Conservation (phyloP, 64 coral and sea anemone species). For the Stylophora pistillata region DNA sequence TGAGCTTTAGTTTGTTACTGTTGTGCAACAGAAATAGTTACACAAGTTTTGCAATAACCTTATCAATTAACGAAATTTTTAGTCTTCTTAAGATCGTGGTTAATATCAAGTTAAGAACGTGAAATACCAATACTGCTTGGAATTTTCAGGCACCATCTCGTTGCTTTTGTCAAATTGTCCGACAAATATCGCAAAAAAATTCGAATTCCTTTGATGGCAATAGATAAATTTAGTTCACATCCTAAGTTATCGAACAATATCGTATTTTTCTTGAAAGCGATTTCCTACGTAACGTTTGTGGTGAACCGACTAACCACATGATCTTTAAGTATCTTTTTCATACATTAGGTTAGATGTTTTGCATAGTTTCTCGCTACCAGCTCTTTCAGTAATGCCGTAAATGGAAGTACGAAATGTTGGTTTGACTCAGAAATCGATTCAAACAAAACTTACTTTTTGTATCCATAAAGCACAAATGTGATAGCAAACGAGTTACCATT, state of each 20-base stretch:
- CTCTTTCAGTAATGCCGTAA: not conserved
- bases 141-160: slow-evolving; percentile 27
- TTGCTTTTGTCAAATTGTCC: slow-evolving; percentile 24
- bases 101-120: not conserved
- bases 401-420: not conserved
- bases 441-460: not conserved
- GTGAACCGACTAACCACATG: not conserved
- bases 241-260: not conserved
- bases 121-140: not conserved
- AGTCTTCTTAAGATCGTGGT: slow-evolving; percentile 20
- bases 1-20: not conserved
- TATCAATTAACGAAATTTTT: slow-evolving; percentile 43
- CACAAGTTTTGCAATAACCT: slow-evolving; percentile 4
- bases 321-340: not conserved
- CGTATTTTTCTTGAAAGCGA: not conserved
- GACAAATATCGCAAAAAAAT: slow-evolving; percentile 14
- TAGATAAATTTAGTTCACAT: slow-evolving; percentile 25
- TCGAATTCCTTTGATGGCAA: slow-evolving; percentile 25
- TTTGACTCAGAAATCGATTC: not conserved
- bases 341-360: not conserved
- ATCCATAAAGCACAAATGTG: not conserved
- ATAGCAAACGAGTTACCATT: not conserved
- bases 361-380: not conserved
- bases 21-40: slow-evolving; percentile 20
- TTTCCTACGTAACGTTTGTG: not conserved